Percentiles rank a stretch among this genome's conserved stretches.
Evolutionary conservation across 2,113 vertebrate species (phyloP).

Genomic region (Tragelaphus buxtoni): DNA sequence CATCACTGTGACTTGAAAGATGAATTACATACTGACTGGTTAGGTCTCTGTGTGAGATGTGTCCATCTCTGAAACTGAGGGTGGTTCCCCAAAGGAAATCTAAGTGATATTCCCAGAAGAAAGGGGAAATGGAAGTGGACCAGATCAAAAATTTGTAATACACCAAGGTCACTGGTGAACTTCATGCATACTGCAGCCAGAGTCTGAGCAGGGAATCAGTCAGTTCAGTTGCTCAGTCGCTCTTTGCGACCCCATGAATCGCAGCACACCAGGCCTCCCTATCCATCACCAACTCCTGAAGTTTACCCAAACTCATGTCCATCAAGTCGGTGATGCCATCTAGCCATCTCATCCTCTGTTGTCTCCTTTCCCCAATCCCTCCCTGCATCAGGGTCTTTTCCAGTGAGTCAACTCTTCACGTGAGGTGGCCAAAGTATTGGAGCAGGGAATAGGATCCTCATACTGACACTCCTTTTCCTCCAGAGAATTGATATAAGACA

Average conservation of each 20-base stretch:
- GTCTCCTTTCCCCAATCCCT: no score
- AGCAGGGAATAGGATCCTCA: neutral
- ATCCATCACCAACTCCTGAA: no score
- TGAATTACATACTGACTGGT: neutral
- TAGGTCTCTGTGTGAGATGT: neutral
- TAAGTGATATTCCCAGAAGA: neutral
- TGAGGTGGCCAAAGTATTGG: no score
- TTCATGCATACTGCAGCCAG: neutral
- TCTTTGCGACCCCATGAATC: no score
- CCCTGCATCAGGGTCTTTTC: no score
- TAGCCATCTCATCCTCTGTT: no score
- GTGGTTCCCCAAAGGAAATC: neutral
- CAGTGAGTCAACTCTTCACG: no score
- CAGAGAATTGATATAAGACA: neutral
- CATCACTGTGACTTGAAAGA: neutral
- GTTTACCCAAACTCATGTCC: no score
- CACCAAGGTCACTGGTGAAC: neutral
- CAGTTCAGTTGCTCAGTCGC: no score
- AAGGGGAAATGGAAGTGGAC: neutral
- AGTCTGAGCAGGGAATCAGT: neutral
- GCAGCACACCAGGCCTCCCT: no score
- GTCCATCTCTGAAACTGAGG: neutral
- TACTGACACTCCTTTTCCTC: neutral
- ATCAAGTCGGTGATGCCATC: no score
- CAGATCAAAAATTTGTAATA: neutral